Base-by-base conservation (phyloP, 2,797 vertebrate species). In the Labroides dimidiatus region DNA sequence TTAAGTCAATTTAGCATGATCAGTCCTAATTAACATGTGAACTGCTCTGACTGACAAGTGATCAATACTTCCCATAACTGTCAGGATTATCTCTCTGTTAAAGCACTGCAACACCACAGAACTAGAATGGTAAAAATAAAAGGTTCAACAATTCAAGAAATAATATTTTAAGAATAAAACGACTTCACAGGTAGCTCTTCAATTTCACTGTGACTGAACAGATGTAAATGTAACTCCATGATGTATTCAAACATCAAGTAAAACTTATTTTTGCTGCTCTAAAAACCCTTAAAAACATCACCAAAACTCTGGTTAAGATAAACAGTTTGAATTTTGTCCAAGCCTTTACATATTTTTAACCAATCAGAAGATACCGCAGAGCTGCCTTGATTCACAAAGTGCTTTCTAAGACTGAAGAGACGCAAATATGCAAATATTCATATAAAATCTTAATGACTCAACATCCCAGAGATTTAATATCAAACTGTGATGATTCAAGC, bases 401-500 rank as follows among this genome's bases (percentile, higher is more conserved):
- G 3, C 13, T 39, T 30, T 60, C 2, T 10, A 53, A 81, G 20
- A 66, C 13, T 58, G 10, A 50, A 1, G 49, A 64, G 54, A 61
- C 54, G n/a, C 16, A 66, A 48, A 53, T 50, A 61, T 20, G 15
- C 21, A 20, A 51, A 66, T 30, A 52, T 33, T 68, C 19, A 64
- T n/a, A 68, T 59, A 41, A 66, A 54, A 64, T 54, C 42, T 24
- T 36, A 69, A 53, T 1, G 52, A 76, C 15, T 68, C 5, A 65
- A 53, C 8, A 33, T 43, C 56, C 27, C 30, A 54, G 68, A 60
- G 65, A 70, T 36, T 56, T 45, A 50, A 69, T 30, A 65, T 64
- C 11, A 75, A 53, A 71, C 43, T 12, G 30, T 49, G 69, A 33
- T 47, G 43, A 78, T 66, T 75, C 36, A 67, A 62, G 75, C 21